Percentiles rank a stretch among this genome's conserved stretches.
Evolutionary conservation across 2,797 vertebrate species (phyloP).

Genomic region (Sternarchorhynchus goeldii): DNA sequence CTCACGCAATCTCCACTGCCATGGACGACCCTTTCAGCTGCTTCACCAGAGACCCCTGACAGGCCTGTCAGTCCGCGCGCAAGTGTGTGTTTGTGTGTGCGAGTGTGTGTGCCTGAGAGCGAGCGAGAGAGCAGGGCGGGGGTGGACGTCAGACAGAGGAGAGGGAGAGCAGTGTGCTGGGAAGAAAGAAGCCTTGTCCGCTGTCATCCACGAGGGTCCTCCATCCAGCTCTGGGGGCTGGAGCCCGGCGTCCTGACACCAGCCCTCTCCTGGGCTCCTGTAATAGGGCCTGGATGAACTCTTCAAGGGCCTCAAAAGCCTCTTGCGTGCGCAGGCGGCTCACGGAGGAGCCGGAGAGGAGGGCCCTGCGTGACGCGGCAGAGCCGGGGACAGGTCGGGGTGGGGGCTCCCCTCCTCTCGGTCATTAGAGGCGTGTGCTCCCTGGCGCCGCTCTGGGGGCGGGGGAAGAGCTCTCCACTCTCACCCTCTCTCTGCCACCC

Average conservation of each 20-base stretch:
- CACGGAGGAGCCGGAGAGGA: constrained; percentile 21
- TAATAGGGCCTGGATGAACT: constrained; percentile 78
- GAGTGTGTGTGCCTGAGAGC: constrained; percentile 22
- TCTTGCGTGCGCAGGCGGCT: constrained; percentile 52
- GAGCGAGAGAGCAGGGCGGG: constrained; percentile 2
- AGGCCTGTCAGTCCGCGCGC: constrained; percentile 44
- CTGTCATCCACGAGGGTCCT: constrained; percentile 59
- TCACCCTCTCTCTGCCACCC: no score
- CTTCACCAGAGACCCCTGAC: constrained; percentile 51
- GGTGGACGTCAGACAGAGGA: constrained; percentile 34
- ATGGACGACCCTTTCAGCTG: constrained; percentile 51
- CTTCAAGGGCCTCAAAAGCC: constrained; percentile 73
- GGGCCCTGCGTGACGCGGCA: constrained; percentile 13
- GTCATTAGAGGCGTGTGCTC: constrained; percentile 9
- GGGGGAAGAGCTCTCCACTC: no score
- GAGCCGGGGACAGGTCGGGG: constrained; percentile 16
- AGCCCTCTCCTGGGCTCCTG: constrained; percentile 64
- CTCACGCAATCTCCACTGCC: constrained; percentile 64
- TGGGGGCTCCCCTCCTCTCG: constrained; percentile 39
- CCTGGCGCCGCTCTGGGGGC: no score
- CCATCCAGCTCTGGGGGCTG: constrained; percentile 53
- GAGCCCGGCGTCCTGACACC: constrained; percentile 55
- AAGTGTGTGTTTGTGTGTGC: constrained; percentile 39
- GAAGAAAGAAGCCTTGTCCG: constrained; percentile 55
- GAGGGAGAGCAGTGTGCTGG: neutral